Conservation (phyloP, 2,888 invertebrate species). For the Alentia gelatinosa region DNA sequence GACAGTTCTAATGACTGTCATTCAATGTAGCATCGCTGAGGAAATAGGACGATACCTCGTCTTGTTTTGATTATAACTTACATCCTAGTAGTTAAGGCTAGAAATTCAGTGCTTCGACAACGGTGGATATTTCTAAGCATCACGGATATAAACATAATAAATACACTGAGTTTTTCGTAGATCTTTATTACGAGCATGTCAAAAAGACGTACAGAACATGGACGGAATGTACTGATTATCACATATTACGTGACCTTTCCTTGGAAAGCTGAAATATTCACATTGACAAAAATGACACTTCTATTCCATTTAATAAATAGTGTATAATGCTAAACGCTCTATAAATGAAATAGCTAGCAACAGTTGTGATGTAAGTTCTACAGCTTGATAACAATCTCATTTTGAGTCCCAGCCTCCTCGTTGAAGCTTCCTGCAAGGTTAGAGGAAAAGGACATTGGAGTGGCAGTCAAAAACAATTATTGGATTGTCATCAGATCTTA, state of each 20-base stretch:
- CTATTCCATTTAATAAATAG: not conserved
- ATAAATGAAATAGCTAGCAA: not conserved
- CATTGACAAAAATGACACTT: not conserved
- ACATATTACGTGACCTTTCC: too few relatives aligned
- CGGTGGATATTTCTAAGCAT: too few relatives aligned
- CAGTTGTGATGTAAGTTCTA: not conserved
- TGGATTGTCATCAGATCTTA: not conserved
- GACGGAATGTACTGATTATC: not conserved
- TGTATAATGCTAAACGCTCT: not conserved
- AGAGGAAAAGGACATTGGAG: not conserved
- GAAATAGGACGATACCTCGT: too few relatives aligned
- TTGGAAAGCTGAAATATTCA: not conserved
- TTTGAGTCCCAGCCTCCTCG: constrained; percentile 38
- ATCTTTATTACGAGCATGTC: not conserved
- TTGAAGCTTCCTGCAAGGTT: constrained; percentile 33
- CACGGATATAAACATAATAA: too few relatives aligned
- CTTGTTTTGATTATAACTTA: too few relatives aligned
- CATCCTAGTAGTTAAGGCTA: too few relatives aligned
- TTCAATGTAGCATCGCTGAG: too few relatives aligned
- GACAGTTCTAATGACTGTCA: too few relatives aligned
- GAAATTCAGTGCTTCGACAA: too few relatives aligned
- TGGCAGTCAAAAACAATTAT: not conserved
- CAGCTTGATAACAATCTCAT: not conserved
- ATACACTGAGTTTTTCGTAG: not conserved
- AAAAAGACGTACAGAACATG: not conserved